Percentiles rank a stretch among this genome's conserved stretches.
Conservation (phyloP, 1,140 invertebrate genomes). For the Probaryconus sp. region DNA sequence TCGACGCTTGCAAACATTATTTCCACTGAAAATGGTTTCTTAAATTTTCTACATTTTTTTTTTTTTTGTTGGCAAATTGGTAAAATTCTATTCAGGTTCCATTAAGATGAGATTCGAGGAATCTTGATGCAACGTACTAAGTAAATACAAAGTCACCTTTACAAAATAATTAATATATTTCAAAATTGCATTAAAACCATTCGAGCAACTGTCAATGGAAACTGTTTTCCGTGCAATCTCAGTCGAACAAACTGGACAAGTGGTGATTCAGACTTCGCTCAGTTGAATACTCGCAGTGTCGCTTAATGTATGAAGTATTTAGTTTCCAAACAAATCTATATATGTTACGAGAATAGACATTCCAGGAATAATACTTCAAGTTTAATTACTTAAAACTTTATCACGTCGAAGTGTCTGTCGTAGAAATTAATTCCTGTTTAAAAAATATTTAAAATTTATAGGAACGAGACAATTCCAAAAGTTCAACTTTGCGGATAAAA, state of each 20-base stretch:
- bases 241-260: slow-evolving; percentile 5
- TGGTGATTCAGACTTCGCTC: slow-evolving; percentile 27
- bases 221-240: slow-evolving; percentile 32
- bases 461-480: no score
- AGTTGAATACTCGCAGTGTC: slow-evolving; percentile 11
- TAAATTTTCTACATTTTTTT: no score
- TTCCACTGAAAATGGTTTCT: slow-evolving; percentile 18
- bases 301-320: slow-evolving; percentile 23
- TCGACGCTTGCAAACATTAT: slow-evolving; percentile 1
- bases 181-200: no score
- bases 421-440: no score
- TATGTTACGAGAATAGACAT: slow-evolving; percentile 5
- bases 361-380: neutral
- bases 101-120: no score
- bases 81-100: no score
- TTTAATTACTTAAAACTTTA: slow-evolving; percentile 10
- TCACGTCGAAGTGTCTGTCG: neutral
- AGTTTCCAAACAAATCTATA: slow-evolving; percentile 45
- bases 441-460: no score
- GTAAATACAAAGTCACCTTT: no score
- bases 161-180: no score
- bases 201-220: neutral
- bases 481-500: no score
- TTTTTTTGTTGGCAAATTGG: no score
- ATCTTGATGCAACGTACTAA: no score